Conservation (phyloP, 1,140 invertebrate species). For the Ylistrum balloti region DNA sequence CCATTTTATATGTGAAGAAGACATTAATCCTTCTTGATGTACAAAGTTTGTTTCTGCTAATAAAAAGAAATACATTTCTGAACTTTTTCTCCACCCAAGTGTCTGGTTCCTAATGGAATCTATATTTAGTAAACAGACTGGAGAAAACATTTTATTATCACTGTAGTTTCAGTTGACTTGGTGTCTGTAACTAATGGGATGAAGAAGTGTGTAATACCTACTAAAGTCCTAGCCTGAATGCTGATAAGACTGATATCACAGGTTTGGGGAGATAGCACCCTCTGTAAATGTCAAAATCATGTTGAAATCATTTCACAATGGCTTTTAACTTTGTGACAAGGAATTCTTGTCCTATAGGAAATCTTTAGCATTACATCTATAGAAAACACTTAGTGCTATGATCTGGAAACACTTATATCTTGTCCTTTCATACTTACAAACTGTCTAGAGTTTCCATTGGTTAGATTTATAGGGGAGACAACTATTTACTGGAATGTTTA, state of each 20-base stretch:
- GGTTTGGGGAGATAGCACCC: no score
- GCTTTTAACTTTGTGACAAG: no score
- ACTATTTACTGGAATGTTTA: no score
- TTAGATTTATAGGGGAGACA: no score
- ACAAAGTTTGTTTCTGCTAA: not conserved
- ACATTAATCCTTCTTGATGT: not conserved
- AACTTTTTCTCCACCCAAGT: not conserved
- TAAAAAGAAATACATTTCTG: conserved; percentile 15
- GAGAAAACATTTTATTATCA: not conserved
- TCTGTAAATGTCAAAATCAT: no score
- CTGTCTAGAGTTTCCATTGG: no score
- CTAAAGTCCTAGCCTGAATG: not conserved
- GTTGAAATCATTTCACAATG: no score
- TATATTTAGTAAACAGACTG: not conserved
- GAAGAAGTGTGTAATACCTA: conserved; percentile 5
- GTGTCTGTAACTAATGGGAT: not conserved
- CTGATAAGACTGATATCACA: not conserved
- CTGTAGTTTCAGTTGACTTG: not conserved
- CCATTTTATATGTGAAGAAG: not conserved
- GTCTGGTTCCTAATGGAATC: conserved; percentile 6
- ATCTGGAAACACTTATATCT: no score
- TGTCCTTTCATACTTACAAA: no score
- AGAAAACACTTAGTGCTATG: no score
- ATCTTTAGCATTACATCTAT: no score
- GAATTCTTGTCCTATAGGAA: no score